Evolutionary conservation across 2,888 invertebrate species (phyloP), one percentile per base, ranked within the genome.

Genomic region (Andrena minutula): DNA sequence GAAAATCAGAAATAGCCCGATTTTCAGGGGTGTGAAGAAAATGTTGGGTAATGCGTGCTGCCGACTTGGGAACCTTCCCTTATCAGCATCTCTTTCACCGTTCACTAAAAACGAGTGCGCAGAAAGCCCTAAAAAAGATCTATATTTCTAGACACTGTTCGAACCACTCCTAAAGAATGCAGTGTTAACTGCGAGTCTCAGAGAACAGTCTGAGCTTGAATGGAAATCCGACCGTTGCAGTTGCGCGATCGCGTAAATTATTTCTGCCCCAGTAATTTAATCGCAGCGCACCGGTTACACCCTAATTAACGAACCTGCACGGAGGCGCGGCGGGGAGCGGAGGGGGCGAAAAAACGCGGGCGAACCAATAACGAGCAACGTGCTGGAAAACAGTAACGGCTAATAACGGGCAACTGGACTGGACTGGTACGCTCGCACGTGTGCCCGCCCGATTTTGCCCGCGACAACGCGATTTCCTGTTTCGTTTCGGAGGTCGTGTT

Each of bases 381-480:
- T 82, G 53, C 71, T 77, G 82, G 76, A 82, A 82, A 73, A 86
- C 76, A 86, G 84, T 86, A 78, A 86, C 84, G 56, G 78, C 75
- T 86, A 86, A 86, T 86, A 86, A 84, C 74, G 76, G 63, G 58
- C 77, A 74, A 56, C 84, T 84, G 75, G 86, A 78, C 82, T 79
- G 58, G 70, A 53, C 61, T 6, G 20, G 64, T 12, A 30, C 26
- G 51, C 63, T 60, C 28, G 75, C 47, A 72, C 73, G 41, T 20
- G 71, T 68, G 64, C 81, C 76, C 61, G 79, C 75, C 70, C 84
- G 84, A 75, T 77, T 79, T 74, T 68, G 72, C 63, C 65, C 71
- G 75, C 81, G 85, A 81, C 79, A 87, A 83, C 83, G 73, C 83
- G 88, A 88, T 87, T 87, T 88, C 88, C 88, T 80, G 84, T 86